These are phyloP conservation scores for Psephotus haematonotus DNA, from an alignment of 2,113 vertebrate species.

Conservation along the genomic window DNA sequence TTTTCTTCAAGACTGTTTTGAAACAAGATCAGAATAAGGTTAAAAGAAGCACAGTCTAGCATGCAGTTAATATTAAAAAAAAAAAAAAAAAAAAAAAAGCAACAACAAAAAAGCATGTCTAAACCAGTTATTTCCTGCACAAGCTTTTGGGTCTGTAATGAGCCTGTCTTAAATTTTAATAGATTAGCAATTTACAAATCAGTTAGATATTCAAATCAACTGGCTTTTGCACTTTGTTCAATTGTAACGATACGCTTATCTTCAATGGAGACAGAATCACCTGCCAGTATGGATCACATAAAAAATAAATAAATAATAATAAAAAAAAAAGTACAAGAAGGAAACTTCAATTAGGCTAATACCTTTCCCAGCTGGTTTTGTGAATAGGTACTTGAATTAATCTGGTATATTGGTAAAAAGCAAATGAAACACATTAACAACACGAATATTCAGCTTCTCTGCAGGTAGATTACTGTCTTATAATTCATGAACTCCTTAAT, in stretches of 20 bases:
- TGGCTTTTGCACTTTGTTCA: neutral
- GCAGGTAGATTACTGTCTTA: neutral
- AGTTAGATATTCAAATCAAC: neutral
- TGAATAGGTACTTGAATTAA: neutral
- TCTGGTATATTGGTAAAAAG: neutral
- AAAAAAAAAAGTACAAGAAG: neutral
- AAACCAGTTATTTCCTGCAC: neutral
- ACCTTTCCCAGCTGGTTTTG: neutral
- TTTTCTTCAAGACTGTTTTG: neutral
- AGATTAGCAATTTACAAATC: neutral
- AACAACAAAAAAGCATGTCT: neutral
- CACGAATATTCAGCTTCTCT: neutral
- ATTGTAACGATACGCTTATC: neutral
- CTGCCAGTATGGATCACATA: neutral
- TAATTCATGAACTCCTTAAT: neutral
- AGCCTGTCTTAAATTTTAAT: neutral
- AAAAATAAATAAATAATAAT: neutral
- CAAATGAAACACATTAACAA: neutral
- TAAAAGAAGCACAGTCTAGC: neutral
- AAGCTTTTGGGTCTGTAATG: neutral
- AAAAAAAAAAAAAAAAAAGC: too few species aligned
- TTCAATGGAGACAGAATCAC: neutral
- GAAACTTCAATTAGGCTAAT: neutral
- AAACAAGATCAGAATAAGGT: neutral
- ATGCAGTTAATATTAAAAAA: neutral